Evolutionary conservation across 2,113 vertebrate genomes (phyloP), one percentile per base, ranked within the genome.

Genomic region (Seriola aureovittata): DNA sequence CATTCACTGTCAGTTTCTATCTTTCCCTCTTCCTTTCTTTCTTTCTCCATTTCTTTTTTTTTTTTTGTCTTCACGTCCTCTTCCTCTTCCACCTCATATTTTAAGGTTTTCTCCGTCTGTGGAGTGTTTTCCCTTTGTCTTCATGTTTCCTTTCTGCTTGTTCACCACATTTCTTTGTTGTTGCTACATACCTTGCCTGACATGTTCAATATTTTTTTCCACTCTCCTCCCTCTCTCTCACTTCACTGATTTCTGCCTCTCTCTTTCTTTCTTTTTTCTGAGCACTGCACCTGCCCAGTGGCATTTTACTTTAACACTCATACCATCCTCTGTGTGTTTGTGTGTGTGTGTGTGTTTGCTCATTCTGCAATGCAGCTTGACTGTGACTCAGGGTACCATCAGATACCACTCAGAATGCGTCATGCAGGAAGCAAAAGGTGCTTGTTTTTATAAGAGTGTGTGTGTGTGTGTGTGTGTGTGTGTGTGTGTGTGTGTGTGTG

Each of bases 361-460:
- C 81, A 84, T 92, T 93, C 91, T 93, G 81, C 87, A 88, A 9
- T 80, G 83, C 86, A 90, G 90, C 84, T 93, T 75, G 58, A 76
- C 87, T 91, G 91, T 93, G 90, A 94, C 92, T 88, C 88, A 90
- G 88, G 78, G 67, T 88, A 81, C 87, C 88, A 87, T 93, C 89
- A 94, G 91, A 91, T 93, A 94, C 81, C 87, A 42, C 83, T 83
- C 87, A 84, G 73, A 90, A 93, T 93, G 90, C 83, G 85, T 90
- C 88, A 81, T 82, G 87, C 87, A 92, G 92, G 89, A 88, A 91
- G 89, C 82, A 65, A 86, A 84, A 85, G 84, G 86, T 90, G 90
- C 84, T 87, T 91, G 92, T 88, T 87, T 88, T 83, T 83, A 36
- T 71, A 84, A 75, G 65, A 74, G 55, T 42, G 60, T 52, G 34